Conservation (phyloP, 2,888 invertebrate genomes). For the Drosophila kambysellisi region DNA sequence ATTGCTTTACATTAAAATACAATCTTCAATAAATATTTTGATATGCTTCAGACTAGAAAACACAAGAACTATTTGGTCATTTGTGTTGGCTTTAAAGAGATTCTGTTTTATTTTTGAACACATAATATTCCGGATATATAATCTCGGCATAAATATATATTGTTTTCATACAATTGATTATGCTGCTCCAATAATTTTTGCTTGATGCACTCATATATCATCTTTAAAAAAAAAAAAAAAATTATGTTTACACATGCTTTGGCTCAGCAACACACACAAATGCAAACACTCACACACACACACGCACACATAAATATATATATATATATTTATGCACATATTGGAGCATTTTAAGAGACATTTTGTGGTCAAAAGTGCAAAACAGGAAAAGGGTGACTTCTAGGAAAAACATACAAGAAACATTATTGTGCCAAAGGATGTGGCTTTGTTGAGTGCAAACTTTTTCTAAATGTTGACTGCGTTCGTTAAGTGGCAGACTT, state of each 20-base stretch:
- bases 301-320: neutral
- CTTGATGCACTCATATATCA: constrained; percentile 1
- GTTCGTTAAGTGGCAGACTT: constrained; percentile 15
- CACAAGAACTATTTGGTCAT: neutral
- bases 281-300: neutral
- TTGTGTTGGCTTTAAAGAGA: constrained; percentile 11
- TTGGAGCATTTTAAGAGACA: constrained; percentile 6
- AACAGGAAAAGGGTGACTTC: neutral
- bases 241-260: constrained; percentile 8
- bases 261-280: neutral
- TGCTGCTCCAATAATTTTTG: neutral
- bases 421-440: constrained; percentile 34
- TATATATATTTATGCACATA: neutral
- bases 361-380: constrained; percentile 13
- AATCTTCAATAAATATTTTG: neutral
- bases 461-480: constrained; percentile 21
- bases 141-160: neutral
- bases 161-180: constrained; percentile 1
- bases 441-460: constrained; percentile 29
- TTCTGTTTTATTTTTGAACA: neutral
- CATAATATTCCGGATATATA: constrained; percentile 1
- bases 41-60: neutral
- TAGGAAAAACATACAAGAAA: constrained; percentile 1
- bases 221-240: neutral
- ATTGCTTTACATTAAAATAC: no score